Conservation (phyloP, 1,140 invertebrate species). For the Diuraphis noxia region DNA sequence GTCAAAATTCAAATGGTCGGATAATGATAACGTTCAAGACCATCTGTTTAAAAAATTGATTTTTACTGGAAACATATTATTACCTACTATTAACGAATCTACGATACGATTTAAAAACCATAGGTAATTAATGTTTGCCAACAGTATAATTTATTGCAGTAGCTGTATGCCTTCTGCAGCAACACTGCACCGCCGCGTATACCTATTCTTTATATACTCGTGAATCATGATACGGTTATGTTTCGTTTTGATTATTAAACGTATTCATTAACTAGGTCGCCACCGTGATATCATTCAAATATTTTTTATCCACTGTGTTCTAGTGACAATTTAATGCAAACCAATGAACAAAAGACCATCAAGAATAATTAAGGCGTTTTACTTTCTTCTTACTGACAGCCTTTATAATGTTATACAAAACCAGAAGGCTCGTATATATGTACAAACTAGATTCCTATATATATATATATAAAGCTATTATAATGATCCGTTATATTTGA, state of each 20-base stretch:
- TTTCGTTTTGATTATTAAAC: constrained; percentile 23
- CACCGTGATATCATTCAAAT: neutral
- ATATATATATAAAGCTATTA: neutral
- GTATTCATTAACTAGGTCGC: constrained; percentile 7
- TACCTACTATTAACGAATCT: too few species aligned
- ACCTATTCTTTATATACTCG: neutral
- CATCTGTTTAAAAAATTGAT: neutral
- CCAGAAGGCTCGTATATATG: neutral
- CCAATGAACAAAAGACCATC: neutral
- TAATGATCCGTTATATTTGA: constrained; percentile 16
- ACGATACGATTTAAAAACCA: neutral
- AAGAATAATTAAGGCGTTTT: constrained; percentile 22
- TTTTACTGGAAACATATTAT: neutral
- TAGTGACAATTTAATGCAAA: constrained; percentile 29
- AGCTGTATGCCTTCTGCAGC: too few species aligned
- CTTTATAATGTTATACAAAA: neutral
- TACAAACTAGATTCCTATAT: too few species aligned
- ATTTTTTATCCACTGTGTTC: neutral
- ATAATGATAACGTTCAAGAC: neutral
- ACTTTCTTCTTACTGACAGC: constrained; percentile 34
- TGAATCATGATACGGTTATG: neutral
- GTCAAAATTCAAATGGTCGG: neutral
- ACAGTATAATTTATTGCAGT: too few species aligned
- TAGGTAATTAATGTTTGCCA: neutral
- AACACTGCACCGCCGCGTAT: too few species aligned